phyloP scores from a whole-genome alignment of 2,888 invertebrate species.

The Hyposoter dolosus region DNA sequence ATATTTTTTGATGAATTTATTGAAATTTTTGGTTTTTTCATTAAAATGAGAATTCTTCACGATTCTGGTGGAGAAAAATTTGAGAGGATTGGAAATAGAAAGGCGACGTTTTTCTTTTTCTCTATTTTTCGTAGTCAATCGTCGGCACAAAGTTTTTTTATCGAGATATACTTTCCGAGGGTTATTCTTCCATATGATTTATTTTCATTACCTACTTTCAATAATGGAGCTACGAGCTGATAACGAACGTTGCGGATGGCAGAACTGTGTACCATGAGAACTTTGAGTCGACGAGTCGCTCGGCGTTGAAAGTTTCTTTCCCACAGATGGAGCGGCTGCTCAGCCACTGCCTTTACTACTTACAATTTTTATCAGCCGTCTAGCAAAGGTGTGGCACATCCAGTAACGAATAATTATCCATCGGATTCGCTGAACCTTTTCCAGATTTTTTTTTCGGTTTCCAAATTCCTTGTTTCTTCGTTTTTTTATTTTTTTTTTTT shows the following conservation, averaged over 20 bases:
- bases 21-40: no score
- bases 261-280: constrained; percentile 42
- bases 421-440: not conserved
- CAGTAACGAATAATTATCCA: constrained; percentile 1
- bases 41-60: no score
- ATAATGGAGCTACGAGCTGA: constrained; percentile 18
- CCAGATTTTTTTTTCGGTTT: not conserved
- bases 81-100: not conserved
- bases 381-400: constrained; percentile 30
- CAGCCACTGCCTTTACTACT: constrained; percentile 12
- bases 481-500: no score
- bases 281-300: not conserved
- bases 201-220: constrained; percentile 44
- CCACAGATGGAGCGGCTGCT: constrained; percentile 56
- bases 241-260: not conserved
- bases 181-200: not conserved
- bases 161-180: no score
- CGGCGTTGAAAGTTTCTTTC: constrained; percentile 9
- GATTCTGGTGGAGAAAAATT: no score
- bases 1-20: no score
- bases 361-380: not conserved
- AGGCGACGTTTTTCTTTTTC: no score
- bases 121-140: no score
- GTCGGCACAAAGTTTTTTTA: no score
- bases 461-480: no score